Evolutionary conservation across 2,888 invertebrate species (phyloP), one percentile per base, ranked within the genome.

Genomic region (Eudemis profundana): DNA sequence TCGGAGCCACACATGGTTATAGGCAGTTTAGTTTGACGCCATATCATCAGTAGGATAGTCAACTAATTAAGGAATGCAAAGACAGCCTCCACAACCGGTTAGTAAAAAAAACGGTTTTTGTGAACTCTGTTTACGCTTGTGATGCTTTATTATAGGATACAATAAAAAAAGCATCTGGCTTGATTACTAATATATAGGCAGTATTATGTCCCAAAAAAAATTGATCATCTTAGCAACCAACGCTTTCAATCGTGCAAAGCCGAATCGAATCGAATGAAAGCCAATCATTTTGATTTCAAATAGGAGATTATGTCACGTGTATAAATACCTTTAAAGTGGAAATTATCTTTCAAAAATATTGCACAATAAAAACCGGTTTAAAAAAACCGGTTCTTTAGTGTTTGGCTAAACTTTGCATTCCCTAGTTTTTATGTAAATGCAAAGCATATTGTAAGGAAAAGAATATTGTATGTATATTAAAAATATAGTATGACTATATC

Each of bases 401-500:
- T 54, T 42, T 12, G 23, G 12, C n/a, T 19, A 36, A 47, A 15
- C 44, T 38, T 59, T 47, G 59, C 47, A 47, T 47, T 59, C 47
- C 47, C 23, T 59, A 47, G 42, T 64, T 44, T 36, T 64, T 57
- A 51, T 50, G 50, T 61, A 61, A 61, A 54, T 60, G 60, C 60
- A 61, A 66, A 66, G 60, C 60, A 66, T 65, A 53, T 40, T 29
- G 42, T 66, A 61, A 61, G 53, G 33, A 53, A 44, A 61, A 40
- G 14, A 47, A 66, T 56, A 56, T 60, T 61, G 66, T 66, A 61
- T 60, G 53, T 61, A 61, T 15, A 66, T 61, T 60, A 54, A 65
- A 61, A 49, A 56, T 54, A 61, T 61, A 66, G 60, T 66, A 61
- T 66, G 61, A 66, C 60, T 61, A 66, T 66, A 66, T 66, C 40